These are phyloP conservation scores for Calameuta pallipes DNA, from an alignment of 2,888 invertebrate genomes.

Conservation along the genomic window DNA sequence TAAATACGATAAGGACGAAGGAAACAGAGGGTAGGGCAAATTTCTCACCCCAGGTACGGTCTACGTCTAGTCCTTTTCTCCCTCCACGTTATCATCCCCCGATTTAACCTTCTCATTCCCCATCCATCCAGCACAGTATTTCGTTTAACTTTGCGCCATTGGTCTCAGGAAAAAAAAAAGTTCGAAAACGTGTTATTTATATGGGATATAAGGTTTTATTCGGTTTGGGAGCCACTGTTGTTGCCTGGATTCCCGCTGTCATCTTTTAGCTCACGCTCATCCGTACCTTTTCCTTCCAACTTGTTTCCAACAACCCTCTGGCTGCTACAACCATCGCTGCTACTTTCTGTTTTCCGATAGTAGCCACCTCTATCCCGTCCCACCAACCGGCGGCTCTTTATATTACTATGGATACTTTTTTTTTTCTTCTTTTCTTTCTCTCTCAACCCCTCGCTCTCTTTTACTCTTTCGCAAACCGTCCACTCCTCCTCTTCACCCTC, in stretches of 20 bases:
- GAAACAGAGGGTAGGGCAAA: not conserved
- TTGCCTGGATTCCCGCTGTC: constrained; percentile 32
- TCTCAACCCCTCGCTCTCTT: not conserved
- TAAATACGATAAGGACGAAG: not conserved
- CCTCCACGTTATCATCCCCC: not conserved
- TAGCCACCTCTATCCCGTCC: constrained; percentile 14
- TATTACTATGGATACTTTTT: constrained; percentile 14
- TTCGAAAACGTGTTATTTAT: constrained; percentile 30
- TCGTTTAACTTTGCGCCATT: not conserved
- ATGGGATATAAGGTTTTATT: constrained; percentile 29
- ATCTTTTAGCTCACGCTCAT: constrained; percentile 35
- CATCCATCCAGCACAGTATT: not conserved
- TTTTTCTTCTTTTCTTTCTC: constrained; percentile 1
- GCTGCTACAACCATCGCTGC: not conserved
- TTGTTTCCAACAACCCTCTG: constrained; percentile 5
- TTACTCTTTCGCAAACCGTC: not conserved
- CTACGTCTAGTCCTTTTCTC: not conserved
- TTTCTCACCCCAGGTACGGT: not conserved
- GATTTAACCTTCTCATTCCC: not conserved
- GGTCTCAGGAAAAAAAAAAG: not conserved
- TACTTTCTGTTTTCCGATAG: constrained; percentile 26
- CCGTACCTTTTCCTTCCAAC: constrained; percentile 10
- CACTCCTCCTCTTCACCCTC: not conserved
- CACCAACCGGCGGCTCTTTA: constrained; percentile 5
- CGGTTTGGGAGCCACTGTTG: constrained; percentile 28